These are phyloP conservation scores for Ypsolopha scabrella DNA, from an alignment of 2,888 invertebrate genomes.

Conservation along the genomic window DNA sequence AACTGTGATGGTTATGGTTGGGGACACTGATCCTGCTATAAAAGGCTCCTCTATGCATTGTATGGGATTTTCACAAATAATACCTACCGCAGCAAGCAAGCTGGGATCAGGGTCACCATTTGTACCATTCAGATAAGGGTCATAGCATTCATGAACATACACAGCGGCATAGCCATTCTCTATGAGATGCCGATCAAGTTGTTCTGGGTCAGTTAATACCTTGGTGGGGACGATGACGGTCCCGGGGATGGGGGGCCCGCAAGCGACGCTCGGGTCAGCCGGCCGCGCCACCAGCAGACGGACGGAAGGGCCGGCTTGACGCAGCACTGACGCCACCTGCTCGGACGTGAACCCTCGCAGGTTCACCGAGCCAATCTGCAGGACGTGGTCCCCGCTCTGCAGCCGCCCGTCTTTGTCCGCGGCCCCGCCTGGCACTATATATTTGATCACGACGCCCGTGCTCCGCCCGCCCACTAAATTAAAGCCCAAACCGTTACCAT, in stretches of 20 bases:
- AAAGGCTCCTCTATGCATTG: constrained; percentile 50
- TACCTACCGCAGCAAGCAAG: constrained; percentile 51
- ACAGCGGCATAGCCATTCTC: constrained; percentile 79
- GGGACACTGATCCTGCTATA: constrained; percentile 40
- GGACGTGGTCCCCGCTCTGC: constrained; percentile 97
- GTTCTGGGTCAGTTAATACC: constrained; percentile 91
- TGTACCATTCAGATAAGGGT: constrained; percentile 45
- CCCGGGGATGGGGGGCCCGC: constrained; percentile 82
- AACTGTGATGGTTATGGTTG: constrained; percentile 61
- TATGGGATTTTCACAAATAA: constrained; percentile 54
- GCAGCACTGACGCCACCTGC: constrained; percentile 79
- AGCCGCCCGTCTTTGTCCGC: constrained; percentile 96
- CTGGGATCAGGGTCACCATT: constrained; percentile 33
- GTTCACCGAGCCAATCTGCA: constrained; percentile 95
- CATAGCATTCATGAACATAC: constrained; percentile 54
- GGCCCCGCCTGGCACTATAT: constrained; percentile 95
- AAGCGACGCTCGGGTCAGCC: constrained; percentile 86
- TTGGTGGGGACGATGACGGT: constrained; percentile 94
- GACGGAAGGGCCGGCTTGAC: constrained; percentile 85
- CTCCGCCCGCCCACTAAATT: constrained; percentile 98
- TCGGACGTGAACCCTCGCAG: constrained; percentile 97
- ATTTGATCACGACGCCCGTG: constrained; percentile 99
- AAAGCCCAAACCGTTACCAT: constrained; percentile 98
- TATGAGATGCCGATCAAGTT: constrained; percentile 86
- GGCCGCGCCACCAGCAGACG: constrained; percentile 95